Base-by-base conservation (phyloP, 2,888 invertebrate species). In the Diarsia rubi region DNA sequence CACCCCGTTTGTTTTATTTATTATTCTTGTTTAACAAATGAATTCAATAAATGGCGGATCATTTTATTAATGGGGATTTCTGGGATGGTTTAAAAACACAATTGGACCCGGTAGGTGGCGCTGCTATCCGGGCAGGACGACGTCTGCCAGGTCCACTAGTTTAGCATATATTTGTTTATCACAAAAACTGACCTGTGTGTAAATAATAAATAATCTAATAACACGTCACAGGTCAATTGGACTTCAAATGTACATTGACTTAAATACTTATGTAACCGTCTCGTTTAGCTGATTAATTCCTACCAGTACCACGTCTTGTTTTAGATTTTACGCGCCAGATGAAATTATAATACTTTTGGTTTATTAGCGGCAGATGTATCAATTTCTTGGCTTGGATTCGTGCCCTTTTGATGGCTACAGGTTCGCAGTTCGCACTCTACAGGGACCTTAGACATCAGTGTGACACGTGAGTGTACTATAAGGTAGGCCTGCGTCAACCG, bases 121-220 rank as follows among this genome's bases (percentile, higher is more conserved):
- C n/a, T n/a, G n/a, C n/a, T n/a, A n/a, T n/a, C n/a, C n/a, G n/a
- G n/a, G n/a, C n/a, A n/a, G n/a, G n/a, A n/a, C n/a, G n/a, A n/a
- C n/a, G n/a, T n/a, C n/a, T n/a, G n/a, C n/a, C n/a, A n/a, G n/a
- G n/a, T n/a, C n/a, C n/a, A n/a, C n/a, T n/a, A n/a, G n/a, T n/a
- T n/a, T n/a, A n/a, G n/a, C n/a, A n/a, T n/a, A n/a, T 37, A 45
- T 72, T 42, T 73, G 73, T 45, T 37, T 3, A 16, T 11, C n/a
- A 57, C 21, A n/a, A 42, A 59, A 60, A 62, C 49, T 52, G 14
- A 5, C 42, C 60, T 27, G 37, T 68, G 68, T 14, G 42, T 27
- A 37, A n/a, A n/a, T n/a, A n/a, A n/a, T n/a, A n/a, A n/a, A 8
- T 37, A 37, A 37, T 37, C 37, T 37, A 54, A 42, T 5, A 19